These are phyloP conservation scores for Nomada ferruginata DNA, from an alignment of 2,888 invertebrate species.

Conservation along the genomic window DNA sequence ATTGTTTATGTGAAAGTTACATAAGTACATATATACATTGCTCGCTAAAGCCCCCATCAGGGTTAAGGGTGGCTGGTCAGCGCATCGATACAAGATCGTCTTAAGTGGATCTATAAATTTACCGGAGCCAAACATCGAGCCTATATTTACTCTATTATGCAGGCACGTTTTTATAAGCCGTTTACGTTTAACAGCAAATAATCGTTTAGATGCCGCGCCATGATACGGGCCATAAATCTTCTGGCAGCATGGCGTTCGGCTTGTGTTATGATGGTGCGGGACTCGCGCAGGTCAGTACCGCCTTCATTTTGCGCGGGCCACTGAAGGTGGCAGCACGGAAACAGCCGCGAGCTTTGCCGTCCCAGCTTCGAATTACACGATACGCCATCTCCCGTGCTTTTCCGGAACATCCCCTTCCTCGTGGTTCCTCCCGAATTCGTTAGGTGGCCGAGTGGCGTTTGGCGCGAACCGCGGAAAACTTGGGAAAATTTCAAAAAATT, in stretches of 20 bases:
- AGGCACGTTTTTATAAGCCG: slow-evolving; percentile 79
- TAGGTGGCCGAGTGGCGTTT: slow-evolving; percentile 75
- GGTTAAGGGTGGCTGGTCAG: slow-evolving; percentile 73
- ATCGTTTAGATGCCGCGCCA: slow-evolving; percentile 83
- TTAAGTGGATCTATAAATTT: slow-evolving; percentile 83
- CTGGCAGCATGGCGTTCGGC: slow-evolving; percentile 69
- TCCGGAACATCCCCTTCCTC: slow-evolving; percentile 65
- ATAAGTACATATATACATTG: no score
- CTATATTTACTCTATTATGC: slow-evolving; percentile 84
- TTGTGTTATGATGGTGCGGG: slow-evolving; percentile 73
- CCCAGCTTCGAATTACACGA: slow-evolving; percentile 62
- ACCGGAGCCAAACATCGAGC: slow-evolving; percentile 74
- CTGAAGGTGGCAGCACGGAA: slow-evolving; percentile 76
- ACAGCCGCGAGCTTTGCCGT: slow-evolving; percentile 49
- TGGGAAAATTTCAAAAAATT: slow-evolving; percentile 31
- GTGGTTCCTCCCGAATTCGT: slow-evolving; percentile 73
- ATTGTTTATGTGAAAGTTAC: background rate
- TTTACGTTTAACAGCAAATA: slow-evolving; percentile 83
- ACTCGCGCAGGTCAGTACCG: slow-evolving; percentile 81
- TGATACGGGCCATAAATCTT: slow-evolving; percentile 82
- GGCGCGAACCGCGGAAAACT: slow-evolving; percentile 57
- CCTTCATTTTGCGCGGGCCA: slow-evolving; percentile 52
- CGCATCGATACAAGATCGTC: slow-evolving; percentile 62
- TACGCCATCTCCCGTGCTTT: slow-evolving; percentile 79
- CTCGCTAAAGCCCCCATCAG: slow-evolving; percentile 12